A percentile compares a stretch with the other conserved stretches of the same genome.
Evolutionary conservation across 1,140 invertebrate species (phyloP).

Genomic region (Cyrtorhinus lividipennis): DNA sequence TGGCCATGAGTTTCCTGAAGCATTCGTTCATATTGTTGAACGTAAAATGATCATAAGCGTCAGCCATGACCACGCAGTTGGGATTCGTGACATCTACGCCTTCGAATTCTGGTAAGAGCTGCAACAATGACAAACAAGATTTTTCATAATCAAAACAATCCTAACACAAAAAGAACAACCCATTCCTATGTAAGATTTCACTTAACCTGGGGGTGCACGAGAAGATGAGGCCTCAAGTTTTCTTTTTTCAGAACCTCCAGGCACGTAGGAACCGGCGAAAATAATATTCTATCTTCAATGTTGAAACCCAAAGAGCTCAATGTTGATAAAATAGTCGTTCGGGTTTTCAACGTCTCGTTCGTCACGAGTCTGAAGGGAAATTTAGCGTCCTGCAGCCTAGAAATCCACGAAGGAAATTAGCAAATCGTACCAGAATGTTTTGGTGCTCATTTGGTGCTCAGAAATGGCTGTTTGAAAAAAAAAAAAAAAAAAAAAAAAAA

Average conservation of each 20-base stretch:
- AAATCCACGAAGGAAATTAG: slow-evolving; percentile 1
- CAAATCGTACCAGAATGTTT: not conserved
- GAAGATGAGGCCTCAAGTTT: slow-evolving; percentile 49
- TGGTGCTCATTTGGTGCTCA: not conserved
- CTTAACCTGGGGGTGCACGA: slow-evolving; percentile 58
- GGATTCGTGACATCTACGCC: slow-evolving; percentile 31
- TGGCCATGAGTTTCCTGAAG: slow-evolving; percentile 50
- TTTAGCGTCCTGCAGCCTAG: slow-evolving; percentile 42
- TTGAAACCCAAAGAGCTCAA: slow-evolving; percentile 53
- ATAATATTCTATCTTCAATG: slow-evolving; percentile 48
- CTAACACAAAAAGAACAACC: not conserved
- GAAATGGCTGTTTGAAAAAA: not conserved
- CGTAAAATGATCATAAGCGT: slow-evolving; percentile 62
- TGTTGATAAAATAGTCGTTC: slow-evolving; percentile 40
- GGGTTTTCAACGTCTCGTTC: slow-evolving; percentile 66
- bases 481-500: too few relatives aligned
- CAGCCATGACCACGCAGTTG: slow-evolving; percentile 64
- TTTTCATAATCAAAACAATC: too few relatives aligned
- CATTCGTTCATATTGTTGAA: slow-evolving; percentile 61
- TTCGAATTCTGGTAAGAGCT: slow-evolving; percentile 39
- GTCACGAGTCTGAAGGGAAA: slow-evolving; percentile 53
- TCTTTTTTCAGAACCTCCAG: slow-evolving; percentile 38
- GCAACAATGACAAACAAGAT: slow-evolving; percentile 35
- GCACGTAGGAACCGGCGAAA: slow-evolving; percentile 62
- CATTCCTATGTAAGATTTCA: slow-evolving; percentile 34